phyloP scores from a whole-genome alignment of 1,140 invertebrate species.

The Cotesia vestalis region DNA sequence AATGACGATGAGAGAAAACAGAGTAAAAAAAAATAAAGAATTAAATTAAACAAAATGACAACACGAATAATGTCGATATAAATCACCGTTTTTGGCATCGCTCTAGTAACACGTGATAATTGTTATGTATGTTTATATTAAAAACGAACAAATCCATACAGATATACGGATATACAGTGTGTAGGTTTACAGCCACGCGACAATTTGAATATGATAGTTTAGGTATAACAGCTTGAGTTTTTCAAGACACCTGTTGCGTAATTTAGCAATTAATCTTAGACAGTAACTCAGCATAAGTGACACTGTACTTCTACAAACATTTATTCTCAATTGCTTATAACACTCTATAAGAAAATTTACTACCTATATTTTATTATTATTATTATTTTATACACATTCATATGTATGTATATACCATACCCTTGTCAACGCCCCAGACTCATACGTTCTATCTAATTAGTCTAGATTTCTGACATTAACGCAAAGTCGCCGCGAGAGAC shows the following conservation, averaged over 20 bases:
- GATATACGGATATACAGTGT: background rate
- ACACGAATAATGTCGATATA: background rate
- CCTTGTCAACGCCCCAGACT: too few relatives aligned
- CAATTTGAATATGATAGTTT: background rate
- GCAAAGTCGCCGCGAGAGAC: too few relatives aligned
- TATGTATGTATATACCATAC: too few relatives aligned
- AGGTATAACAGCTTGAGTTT: background rate
- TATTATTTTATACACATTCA: too few relatives aligned
- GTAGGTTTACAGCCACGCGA: constrained; percentile 13
- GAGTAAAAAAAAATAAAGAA: background rate
- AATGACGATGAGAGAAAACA: too few relatives aligned
- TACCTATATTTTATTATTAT: constrained; percentile 5
- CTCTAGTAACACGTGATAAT: constrained; percentile 5
- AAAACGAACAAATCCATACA: background rate
- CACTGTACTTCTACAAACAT: background rate
- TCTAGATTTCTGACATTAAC: too few relatives aligned
- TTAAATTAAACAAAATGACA: background rate
- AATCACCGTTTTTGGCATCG: constrained; percentile 3
- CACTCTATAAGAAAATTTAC: background rate
- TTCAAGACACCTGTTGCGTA: constrained; percentile 28
- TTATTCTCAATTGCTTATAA: background rate
- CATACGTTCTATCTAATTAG: too few relatives aligned
- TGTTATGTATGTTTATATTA: background rate
- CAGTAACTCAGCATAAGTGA: background rate
- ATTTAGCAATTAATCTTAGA: constrained; percentile 23